phyloP scores from a whole-genome alignment of 2,888 invertebrate species.

The Sylvicola cinctus region DNA sequence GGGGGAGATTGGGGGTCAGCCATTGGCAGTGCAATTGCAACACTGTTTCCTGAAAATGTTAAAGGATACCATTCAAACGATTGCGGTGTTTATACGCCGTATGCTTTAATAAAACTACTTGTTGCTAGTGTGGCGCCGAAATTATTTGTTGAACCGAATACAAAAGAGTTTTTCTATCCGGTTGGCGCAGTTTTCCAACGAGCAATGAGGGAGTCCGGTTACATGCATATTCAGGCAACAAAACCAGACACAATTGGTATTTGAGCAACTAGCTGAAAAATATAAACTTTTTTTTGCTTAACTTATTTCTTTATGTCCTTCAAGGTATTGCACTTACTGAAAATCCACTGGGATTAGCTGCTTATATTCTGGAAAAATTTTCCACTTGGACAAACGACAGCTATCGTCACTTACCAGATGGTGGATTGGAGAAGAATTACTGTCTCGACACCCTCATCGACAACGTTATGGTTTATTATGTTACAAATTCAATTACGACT shows the following conservation, averaged over 20 bases:
- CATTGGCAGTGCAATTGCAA: slow-evolving; percentile 38
- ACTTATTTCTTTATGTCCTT: slow-evolving; percentile 9
- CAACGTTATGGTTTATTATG: slow-evolving; percentile 65
- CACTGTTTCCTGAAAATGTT: slow-evolving; percentile 37
- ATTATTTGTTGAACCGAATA: slow-evolving; percentile 31
- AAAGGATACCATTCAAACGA: slow-evolving; percentile 41
- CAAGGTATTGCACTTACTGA: slow-evolving; percentile 47
- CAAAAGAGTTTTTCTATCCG: slow-evolving; percentile 28
- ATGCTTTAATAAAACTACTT: slow-evolving; percentile 19
- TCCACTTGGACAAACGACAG: slow-evolving; percentile 41
- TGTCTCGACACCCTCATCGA: slow-evolving; percentile 35
- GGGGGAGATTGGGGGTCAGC: slow-evolving; percentile 69
- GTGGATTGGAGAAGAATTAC: slow-evolving; percentile 35
- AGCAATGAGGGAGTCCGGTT: slow-evolving; percentile 29
- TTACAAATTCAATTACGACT: slow-evolving; percentile 46
- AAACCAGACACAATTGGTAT: slow-evolving; percentile 78
- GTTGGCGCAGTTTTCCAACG: slow-evolving; percentile 12
- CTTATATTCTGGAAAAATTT: slow-evolving; percentile 81
- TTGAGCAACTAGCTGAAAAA: neutral
- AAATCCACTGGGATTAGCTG: slow-evolving; percentile 69
- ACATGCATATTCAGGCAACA: slow-evolving; percentile 61
- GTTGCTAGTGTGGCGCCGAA: slow-evolving; percentile 34
- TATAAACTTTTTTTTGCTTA: neutral
- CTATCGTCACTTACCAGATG: slow-evolving; percentile 32
- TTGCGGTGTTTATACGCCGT: slow-evolving; percentile 22